Percentiles rank a stretch among this genome's conserved stretches.
These are phyloP conservation scores for Antechinus flavipes DNA, from an alignment of 2,113 vertebrate species.

Conservation along the genomic window DNA sequence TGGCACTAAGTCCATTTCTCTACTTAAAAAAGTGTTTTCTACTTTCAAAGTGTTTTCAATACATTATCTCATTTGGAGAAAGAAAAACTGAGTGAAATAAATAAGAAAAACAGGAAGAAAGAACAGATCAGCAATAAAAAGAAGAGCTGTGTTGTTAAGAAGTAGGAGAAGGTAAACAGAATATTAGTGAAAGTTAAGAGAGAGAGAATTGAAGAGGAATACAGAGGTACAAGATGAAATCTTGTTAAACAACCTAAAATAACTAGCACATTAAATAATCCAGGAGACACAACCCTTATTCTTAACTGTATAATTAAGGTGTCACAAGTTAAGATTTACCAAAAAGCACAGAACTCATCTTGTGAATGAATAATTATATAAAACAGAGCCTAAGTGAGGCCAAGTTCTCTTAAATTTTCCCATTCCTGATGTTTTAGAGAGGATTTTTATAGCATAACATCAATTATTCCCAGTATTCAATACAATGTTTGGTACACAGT, in stretches of 20 bases:
- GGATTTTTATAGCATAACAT: neutral
- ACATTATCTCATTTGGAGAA: neutral
- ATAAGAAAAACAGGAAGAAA: neutral
- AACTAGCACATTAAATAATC: neutral
- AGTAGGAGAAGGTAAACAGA: neutral
- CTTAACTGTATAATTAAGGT: neutral
- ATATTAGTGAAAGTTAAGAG: neutral
- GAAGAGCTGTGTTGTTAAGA: neutral
- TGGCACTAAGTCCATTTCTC: neutral
- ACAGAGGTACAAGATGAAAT: neutral
- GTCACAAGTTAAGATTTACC: neutral
- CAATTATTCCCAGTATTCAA: neutral
- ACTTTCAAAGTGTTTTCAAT: neutral
- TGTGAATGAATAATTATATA: neutral
- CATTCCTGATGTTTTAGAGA: neutral
- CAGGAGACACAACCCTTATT: neutral
- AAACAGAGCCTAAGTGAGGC: neutral
- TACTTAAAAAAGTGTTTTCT: neutral
- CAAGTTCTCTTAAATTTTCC: neutral
- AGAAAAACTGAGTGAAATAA: neutral
- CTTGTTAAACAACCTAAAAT: neutral
- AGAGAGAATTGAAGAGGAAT: neutral
- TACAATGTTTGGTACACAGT: no score
- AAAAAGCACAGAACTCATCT: neutral
- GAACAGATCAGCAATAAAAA: neutral